These are phyloP conservation scores for Candoia aspera DNA, from an alignment of 2,113 vertebrate species.

Conservation along the genomic window DNA sequence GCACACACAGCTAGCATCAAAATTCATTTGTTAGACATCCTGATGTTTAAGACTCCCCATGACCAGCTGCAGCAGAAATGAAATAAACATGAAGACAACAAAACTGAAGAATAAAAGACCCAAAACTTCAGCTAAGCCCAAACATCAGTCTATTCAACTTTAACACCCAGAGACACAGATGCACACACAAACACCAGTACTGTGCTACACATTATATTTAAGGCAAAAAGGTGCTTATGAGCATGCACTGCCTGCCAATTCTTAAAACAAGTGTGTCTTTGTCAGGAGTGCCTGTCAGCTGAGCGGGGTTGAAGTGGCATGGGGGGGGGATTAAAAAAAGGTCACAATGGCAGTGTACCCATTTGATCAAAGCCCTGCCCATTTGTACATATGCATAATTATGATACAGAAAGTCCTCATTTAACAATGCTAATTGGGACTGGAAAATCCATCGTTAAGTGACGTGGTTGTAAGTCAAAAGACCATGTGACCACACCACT, in stretches of 20 bases:
- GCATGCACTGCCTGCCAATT: not conserved
- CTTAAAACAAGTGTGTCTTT: not conserved
- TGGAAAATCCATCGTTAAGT: too few relatives aligned
- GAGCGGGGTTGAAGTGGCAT: not conserved
- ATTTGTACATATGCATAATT: too few relatives aligned
- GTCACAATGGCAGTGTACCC: not conserved
- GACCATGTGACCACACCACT: too few relatives aligned
- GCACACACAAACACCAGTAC: too few relatives aligned
- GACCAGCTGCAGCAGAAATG: not conserved
- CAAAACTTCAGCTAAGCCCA: not conserved
- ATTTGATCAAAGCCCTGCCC: too few relatives aligned
- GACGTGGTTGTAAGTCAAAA: too few relatives aligned
- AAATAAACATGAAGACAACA: not conserved
- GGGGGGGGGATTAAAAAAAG: not conserved
- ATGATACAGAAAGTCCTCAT: too few relatives aligned
- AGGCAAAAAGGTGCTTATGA: not conserved
- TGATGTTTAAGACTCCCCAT: not conserved
- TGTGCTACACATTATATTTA: too few relatives aligned
- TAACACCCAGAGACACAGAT: not conserved
- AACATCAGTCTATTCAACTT: not conserved
- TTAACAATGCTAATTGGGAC: too few relatives aligned
- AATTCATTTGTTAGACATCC: not conserved
- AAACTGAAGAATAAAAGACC: not conserved
- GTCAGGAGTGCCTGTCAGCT: not conserved
- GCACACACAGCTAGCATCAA: not conserved